phyloP scores from a whole-genome alignment of 2,888 invertebrate species.

The Dusona sp. region DNA sequence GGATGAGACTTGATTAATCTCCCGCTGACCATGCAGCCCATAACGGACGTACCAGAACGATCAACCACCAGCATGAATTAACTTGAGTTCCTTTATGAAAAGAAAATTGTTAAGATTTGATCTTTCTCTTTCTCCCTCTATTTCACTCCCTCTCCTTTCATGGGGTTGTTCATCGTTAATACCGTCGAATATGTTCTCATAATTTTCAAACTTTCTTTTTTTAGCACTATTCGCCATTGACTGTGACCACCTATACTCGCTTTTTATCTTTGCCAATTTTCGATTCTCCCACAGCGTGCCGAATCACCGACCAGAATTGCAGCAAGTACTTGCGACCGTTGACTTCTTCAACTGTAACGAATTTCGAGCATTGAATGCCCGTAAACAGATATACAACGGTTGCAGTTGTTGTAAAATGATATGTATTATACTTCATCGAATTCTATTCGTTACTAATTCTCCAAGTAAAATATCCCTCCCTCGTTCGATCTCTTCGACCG shows the following conservation, averaged over 20 bases:
- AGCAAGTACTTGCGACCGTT: not conserved
- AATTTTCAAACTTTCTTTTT: conserved; percentile 45
- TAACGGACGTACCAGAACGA: conserved; percentile 57
- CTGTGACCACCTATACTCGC: conserved; percentile 18
- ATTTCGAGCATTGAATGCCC: not conserved
- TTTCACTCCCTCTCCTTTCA: conserved; percentile 16
- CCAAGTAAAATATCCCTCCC: not conserved
- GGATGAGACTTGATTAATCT: conserved; percentile 67
- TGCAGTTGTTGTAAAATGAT: not conserved
- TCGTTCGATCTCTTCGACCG: not conserved
- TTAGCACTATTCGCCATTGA: conserved; percentile 23
- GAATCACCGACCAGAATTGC: conserved; percentile 31
- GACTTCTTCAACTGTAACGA: conserved; percentile 4
- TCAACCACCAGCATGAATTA: conserved; percentile 61
- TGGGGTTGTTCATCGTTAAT: conserved; percentile 39
- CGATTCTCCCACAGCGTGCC: conserved; percentile 57
- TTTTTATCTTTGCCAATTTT: conserved; percentile 61
- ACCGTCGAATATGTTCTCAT: conserved; percentile 23
- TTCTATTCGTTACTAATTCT: not conserved
- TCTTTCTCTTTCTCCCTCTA: conserved; percentile 40
- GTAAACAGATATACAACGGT: not conserved
- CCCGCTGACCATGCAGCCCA: conserved; percentile 66
- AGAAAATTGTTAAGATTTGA: conserved; percentile 68
- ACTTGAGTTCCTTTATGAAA: conserved; percentile 62
- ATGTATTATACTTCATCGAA: not conserved